Evolutionary conservation across 2,797 vertebrate species (phyloP).

Genomic region (Ctenochaetus hawaiiensis): DNA sequence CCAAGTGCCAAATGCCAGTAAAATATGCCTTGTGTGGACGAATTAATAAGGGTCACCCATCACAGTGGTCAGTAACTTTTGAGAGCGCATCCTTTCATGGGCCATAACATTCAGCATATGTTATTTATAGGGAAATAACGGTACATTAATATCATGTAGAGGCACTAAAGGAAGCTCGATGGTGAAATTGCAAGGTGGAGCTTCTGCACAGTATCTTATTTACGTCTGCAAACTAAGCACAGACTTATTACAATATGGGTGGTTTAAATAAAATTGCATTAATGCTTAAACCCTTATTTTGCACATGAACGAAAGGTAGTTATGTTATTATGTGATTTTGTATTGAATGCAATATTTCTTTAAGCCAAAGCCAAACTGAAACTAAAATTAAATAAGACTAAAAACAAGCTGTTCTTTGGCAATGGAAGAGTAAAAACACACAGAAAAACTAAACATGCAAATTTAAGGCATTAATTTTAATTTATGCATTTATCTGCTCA

Average conservation of each 20-base stretch:
- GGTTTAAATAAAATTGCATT: too few species aligned
- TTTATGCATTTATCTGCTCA: neutral
- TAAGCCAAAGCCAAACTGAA: neutral
- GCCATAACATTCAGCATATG: conserved; percentile 48
- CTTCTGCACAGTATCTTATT: neutral
- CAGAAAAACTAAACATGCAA: too few species aligned
- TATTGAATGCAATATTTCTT: neutral
- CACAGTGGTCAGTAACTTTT: conserved; percentile 64
- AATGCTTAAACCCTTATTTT: too few species aligned
- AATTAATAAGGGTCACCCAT: conserved; percentile 66
- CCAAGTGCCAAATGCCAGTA: conserved; percentile 63
- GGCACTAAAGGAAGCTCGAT: neutral
- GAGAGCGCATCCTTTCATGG: conserved; percentile 35
- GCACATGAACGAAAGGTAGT: neutral
- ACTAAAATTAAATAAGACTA: too few species aligned
- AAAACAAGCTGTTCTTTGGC: neutral
- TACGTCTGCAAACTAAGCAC: too few species aligned
- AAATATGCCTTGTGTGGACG: conserved; percentile 50
- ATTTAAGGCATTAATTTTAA: neutral
- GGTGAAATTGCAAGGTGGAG: conserved; percentile 11
- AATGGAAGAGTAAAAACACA: neutral
- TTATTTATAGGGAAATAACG: conserved; percentile 41
- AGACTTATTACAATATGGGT: neutral
- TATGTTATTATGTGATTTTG: neutral
- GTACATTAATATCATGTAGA: conserved; percentile 36